A percentile compares a stretch with the other conserved stretches of the same genome.
These are phyloP conservation scores for Acyrthosiphon pisum DNA, from an alignment of 1,140 invertebrate species.

Conservation along the genomic window DNA sequence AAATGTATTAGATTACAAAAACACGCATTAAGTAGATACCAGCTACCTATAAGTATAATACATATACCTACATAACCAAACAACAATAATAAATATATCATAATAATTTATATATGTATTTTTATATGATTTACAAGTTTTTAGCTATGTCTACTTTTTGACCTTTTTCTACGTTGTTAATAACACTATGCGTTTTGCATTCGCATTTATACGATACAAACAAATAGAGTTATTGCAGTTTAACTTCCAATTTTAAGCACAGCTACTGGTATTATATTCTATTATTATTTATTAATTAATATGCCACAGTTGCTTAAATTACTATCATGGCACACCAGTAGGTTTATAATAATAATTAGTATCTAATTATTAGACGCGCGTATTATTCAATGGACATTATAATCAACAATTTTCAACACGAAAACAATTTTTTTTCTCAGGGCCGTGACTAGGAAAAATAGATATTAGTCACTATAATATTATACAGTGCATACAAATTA, in stretches of 20 bases:
- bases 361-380: not conserved
- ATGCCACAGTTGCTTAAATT: not conserved
- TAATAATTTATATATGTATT: not conserved
- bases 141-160: not conserved
- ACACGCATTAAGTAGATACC: too few relatives aligned
- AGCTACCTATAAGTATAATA: not conserved
- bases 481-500: not conserved
- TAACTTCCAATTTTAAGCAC: not conserved
- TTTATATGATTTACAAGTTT: not conserved
- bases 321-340: not conserved
- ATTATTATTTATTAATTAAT: conserved; percentile 4
- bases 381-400: not conserved
- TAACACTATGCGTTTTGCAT: not conserved
- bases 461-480: not conserved
- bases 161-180: not conserved
- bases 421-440: not conserved
- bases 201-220: not conserved
- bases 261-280: not conserved
- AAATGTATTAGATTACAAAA: not conserved
- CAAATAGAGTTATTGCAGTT: not conserved
- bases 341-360: not conserved
- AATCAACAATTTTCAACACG: not conserved
- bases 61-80: not conserved
- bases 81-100: not conserved
- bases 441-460: not conserved